These are phyloP conservation scores for Melopsittacus undulatus DNA, from an alignment of 2,797 vertebrate genomes.

Conservation along the genomic window DNA sequence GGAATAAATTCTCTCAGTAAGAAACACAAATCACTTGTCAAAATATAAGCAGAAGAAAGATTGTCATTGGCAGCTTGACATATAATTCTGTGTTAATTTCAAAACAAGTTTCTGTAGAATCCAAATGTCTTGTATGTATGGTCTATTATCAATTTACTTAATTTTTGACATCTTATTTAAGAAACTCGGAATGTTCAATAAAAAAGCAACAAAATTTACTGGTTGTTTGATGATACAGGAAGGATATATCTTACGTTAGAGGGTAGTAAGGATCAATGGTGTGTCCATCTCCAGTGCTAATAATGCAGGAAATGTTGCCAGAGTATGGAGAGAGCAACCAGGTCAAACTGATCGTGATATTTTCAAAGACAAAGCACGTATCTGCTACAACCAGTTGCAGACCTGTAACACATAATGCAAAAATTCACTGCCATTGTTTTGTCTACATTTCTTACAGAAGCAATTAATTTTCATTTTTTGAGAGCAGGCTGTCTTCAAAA, in stretches of 20 bases:
- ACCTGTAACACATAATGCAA: constrained; percentile 76
- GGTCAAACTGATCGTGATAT: constrained; percentile 84
- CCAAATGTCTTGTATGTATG: background rate
- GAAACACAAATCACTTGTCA: background rate
- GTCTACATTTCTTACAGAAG: background rate
- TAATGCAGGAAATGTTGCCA: constrained; percentile 91
- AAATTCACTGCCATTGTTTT: background rate
- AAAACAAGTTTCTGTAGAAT: background rate
- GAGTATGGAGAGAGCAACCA: constrained; percentile 92
- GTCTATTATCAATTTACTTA: background rate
- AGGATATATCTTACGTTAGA: constrained; percentile 78
- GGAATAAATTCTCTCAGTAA: background rate
- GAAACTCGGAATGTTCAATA: background rate
- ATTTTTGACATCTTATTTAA: background rate
- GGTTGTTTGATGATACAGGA: background rate
- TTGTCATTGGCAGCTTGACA: background rate
- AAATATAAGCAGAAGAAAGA: background rate
- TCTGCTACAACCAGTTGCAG: constrained; percentile 81
- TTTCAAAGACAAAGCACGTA: constrained; percentile 81
- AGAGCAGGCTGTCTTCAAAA: background rate
- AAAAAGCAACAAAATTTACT: background rate
- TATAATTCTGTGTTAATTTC: background rate
- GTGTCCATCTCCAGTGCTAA: constrained; percentile 89
- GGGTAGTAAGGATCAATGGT: constrained; percentile 88
- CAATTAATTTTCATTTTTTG: background rate